These are phyloP conservation scores for Drosophila diplacantha DNA, from an alignment of 2,888 invertebrate species.

Conservation along the genomic window DNA sequence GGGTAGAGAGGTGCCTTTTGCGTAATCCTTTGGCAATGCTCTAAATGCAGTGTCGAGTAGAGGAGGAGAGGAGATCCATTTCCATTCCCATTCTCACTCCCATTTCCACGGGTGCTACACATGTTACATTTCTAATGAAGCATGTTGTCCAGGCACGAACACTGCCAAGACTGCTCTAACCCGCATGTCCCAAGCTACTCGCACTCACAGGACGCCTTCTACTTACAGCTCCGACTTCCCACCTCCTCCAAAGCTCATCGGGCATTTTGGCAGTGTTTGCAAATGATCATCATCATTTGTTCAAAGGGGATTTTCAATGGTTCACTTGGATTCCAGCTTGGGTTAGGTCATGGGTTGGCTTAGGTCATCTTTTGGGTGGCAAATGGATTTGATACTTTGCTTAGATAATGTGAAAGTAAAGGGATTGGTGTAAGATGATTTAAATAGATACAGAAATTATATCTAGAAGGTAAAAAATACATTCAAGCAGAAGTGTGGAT, in stretches of 20 bases:
- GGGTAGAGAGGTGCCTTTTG: conserved; percentile 42
- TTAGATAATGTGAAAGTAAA: neutral
- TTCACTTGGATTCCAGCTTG: conserved; percentile 6
- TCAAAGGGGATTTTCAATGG: conserved; percentile 13
- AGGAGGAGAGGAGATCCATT: conserved; percentile 1
- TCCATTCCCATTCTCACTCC: neutral
- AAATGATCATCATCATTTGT: conserved; percentile 38
- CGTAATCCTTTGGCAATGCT: conserved; percentile 62
- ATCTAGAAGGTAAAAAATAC: too few relatives aligned
- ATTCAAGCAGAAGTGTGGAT: neutral
- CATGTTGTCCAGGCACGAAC: conserved; percentile 53
- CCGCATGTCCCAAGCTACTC: conserved; percentile 32
- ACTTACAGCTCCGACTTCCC: neutral
- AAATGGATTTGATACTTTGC: conserved; percentile 1
- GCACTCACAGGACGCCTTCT: conserved; percentile 24
- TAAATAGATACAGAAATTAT: neutral
- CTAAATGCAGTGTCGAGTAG: conserved; percentile 38
- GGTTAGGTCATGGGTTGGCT: conserved; percentile 31
- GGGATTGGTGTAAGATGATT: neutral
- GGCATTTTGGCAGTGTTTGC: conserved; percentile 31
- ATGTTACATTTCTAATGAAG: conserved; percentile 66
- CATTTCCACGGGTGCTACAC: conserved; percentile 25
- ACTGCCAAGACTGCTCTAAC: neutral
- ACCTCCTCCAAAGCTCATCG: conserved; percentile 3
- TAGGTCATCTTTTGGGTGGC: conserved; percentile 25